Evolutionary conservation across 2,888 invertebrate genomes (phyloP).

Genomic region (Pseudolycoriella hygida): DNA sequence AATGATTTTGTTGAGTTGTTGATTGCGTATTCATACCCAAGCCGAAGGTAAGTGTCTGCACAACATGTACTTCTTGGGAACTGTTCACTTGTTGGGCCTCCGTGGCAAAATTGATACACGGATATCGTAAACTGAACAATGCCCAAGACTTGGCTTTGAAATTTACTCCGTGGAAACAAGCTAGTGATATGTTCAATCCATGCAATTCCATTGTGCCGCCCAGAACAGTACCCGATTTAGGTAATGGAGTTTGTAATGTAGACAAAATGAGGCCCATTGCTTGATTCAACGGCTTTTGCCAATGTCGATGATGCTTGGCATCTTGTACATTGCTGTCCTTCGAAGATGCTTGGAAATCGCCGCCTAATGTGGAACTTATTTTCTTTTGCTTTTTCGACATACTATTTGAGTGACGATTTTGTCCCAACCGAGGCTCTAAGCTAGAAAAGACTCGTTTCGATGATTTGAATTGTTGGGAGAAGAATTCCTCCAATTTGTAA

Average conservation of each 20-base stretch:
- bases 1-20: constrained; percentile 48
- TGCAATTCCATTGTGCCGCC: constrained; percentile 81
- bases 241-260: constrained; percentile 48
- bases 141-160: constrained; percentile 95
- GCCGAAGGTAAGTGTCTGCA: constrained; percentile 79
- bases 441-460: constrained; percentile 81
- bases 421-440: constrained; percentile 32
- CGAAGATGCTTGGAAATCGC: constrained; percentile 15
- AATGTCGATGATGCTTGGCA: constrained; percentile 77
- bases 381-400: constrained; percentile 20
- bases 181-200: constrained; percentile 80
- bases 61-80: constrained; percentile 53
- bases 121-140: constrained; percentile 81
- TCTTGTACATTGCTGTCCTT: constrained; percentile 32
- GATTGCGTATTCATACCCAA: constrained; percentile 56
- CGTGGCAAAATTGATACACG: constrained; percentile 80
- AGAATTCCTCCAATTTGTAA: constrained; percentile 91
- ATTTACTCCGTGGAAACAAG: constrained; percentile 95
- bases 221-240: constrained; percentile 55
- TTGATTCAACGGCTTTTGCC: constrained; percentile 75
- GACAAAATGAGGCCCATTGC: constrained; percentile 54
- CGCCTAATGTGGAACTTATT: constrained; percentile 2
- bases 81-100: constrained; percentile 77
- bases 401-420: constrained; percentile 15
- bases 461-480: constrained; percentile 92